Percentiles rank a stretch among this genome's conserved stretches.
These are phyloP conservation scores for Paelopatides confundens DNA, from an alignment of 53 echinoderm and acorn worm species.

Conservation along the genomic window DNA sequence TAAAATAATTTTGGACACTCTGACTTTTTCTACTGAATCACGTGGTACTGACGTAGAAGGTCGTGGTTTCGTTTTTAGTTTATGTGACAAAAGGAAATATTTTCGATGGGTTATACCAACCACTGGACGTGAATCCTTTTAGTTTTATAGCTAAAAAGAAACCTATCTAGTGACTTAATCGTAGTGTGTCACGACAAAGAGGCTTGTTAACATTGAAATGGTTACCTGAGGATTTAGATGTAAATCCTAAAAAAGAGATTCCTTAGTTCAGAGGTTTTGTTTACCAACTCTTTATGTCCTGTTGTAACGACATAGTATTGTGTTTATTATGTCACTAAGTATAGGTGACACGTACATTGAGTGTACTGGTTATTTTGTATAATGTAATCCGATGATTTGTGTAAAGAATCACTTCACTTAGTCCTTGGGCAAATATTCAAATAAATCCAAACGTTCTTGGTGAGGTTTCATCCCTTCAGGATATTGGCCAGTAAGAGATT, in stretches of 20 bases:
- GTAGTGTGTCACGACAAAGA: background rate
- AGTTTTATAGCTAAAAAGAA: background rate
- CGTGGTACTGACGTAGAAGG: too few relatives aligned
- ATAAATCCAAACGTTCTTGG: background rate
- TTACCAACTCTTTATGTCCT: constrained; percentile 27
- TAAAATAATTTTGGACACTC: constrained; percentile 20
- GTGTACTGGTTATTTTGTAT: background rate
- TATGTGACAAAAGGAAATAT: constrained; percentile 11
- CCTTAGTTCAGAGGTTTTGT: constrained; percentile 22
- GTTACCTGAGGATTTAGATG: constrained; percentile 21
- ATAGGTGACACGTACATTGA: constrained; percentile 9
- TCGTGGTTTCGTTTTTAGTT: background rate
- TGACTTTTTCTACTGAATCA: too few relatives aligned
- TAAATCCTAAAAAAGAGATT: constrained; percentile 35
- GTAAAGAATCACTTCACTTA: background rate
- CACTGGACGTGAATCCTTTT: background rate
- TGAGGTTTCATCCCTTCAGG: constrained; percentile 17
- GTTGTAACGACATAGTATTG: background rate
- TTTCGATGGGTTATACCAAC: background rate
- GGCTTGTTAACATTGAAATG: constrained; percentile 33
- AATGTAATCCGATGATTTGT: too few relatives aligned
- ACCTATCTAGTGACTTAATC: constrained; percentile 5
- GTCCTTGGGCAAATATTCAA: constrained; percentile 11
- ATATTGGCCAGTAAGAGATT: constrained; percentile 18
- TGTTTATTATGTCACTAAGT: background rate